Evolutionary conservation across 1,140 invertebrate species (phyloP).

Genomic region (Leptestheria dahalacensis): DNA sequence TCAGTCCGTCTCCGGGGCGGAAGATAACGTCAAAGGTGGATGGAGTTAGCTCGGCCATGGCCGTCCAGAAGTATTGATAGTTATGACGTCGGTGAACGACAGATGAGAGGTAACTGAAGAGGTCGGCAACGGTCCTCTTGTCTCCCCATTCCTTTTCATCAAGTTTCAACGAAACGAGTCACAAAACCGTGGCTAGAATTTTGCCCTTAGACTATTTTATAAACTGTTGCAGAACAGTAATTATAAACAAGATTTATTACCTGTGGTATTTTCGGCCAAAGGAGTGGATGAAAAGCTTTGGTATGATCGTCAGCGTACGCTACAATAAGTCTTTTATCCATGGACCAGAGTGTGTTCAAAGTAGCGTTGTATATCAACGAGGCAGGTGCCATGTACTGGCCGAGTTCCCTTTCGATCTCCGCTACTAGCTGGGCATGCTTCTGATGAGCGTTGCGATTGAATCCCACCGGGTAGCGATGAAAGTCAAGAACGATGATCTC

Average conservation of each 20-base stretch:
- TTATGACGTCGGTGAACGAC: constrained; percentile 28
- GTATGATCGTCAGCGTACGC: constrained; percentile 22
- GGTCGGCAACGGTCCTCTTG: constrained; percentile 32
- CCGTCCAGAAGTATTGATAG: constrained; percentile 43
- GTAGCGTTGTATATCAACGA: constrained; percentile 27
- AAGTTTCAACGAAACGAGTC: background rate
- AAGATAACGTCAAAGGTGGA: constrained; percentile 48
- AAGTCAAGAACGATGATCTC: constrained; percentile 55
- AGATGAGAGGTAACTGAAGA: constrained; percentile 39
- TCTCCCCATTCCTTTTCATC: constrained; percentile 45
- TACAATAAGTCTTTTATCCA: constrained; percentile 21
- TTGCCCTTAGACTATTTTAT: too few species aligned
- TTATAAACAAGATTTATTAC: too few species aligned
- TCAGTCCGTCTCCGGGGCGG: constrained; percentile 39
- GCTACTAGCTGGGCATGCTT: constrained; percentile 38
- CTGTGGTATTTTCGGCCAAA: constrained; percentile 50
- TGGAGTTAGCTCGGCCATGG: constrained; percentile 67
- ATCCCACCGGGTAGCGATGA: constrained; percentile 51
- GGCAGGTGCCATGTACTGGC: constrained; percentile 33
- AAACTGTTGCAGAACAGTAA: too few species aligned
- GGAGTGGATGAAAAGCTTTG: constrained; percentile 30
- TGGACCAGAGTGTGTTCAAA: constrained; percentile 34
- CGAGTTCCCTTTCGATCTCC: constrained; percentile 43
- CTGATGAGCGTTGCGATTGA: constrained; percentile 21
- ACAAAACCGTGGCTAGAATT: background rate